A percentile compares a stretch with the other conserved stretches of the same genome.
Evolutionary conservation across 2,113 vertebrate species (phyloP).

Genomic region (Zosterops hypoxanthus): DNA sequence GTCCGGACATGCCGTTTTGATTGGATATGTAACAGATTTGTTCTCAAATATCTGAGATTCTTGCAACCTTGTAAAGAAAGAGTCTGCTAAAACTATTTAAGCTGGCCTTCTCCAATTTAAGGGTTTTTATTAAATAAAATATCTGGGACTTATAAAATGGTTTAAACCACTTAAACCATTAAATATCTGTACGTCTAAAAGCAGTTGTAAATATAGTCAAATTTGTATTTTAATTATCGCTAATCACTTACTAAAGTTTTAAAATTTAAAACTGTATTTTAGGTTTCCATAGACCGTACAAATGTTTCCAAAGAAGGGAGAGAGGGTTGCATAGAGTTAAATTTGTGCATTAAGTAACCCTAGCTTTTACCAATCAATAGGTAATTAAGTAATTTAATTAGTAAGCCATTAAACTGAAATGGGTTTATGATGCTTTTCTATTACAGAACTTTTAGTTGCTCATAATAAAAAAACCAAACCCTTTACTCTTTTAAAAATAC

Average conservation of each 20-base stretch:
- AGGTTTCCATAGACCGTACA: not conserved
- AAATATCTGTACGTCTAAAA: not conserved
- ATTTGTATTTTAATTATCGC: not conserved
- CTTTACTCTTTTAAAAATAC: not conserved
- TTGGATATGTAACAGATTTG: slow-evolving; percentile 60
- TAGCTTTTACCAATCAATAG: slow-evolving; percentile 55
- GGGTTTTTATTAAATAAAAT: slow-evolving; percentile 21
- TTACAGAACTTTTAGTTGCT: not conserved
- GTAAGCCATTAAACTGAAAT: slow-evolving; percentile 39
- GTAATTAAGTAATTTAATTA: slow-evolving; percentile 61
- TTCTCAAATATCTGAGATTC: slow-evolving; percentile 51
- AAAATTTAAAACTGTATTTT: not conserved
- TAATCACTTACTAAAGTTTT: not conserved
- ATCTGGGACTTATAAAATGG: not conserved
- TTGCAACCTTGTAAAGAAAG: slow-evolving; percentile 54
- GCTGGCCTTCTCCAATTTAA: not conserved
- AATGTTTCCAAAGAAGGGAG: not conserved
- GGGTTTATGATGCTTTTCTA: slow-evolving; percentile 11
- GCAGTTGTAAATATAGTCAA: not conserved
- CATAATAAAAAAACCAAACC: not conserved
- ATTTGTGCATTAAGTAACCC: slow-evolving; percentile 8
- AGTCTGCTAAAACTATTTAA: slow-evolving; percentile 53
- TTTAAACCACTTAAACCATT: not conserved
- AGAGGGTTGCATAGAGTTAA: not conserved
- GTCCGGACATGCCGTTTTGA: slow-evolving; percentile 51